Conservation (phyloP, 1,140 invertebrate species). For the Spodoptera litura region DNA sequence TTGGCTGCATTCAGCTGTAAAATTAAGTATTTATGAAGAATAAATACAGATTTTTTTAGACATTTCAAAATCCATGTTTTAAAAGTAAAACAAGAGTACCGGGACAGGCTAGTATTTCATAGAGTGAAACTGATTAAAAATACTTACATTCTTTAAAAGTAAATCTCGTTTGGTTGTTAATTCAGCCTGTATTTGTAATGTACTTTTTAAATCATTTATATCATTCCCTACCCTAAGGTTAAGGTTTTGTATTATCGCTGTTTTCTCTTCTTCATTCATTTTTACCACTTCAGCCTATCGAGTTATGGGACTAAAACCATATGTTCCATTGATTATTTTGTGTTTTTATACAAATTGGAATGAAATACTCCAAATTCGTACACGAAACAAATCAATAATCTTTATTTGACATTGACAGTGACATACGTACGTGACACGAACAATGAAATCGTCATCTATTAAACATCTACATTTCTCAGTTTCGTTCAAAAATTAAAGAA, state of each 20-base stretch:
- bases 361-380: neutral
- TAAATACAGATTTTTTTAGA: no score
- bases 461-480: no score
- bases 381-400: conserved; percentile 1
- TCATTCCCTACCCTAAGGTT: conserved; percentile 74
- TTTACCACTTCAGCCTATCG: neutral
- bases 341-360: neutral
- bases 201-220: conserved; percentile 69
- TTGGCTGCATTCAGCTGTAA: conserved; percentile 75
- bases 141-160: conserved; percentile 71
- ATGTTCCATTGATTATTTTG: conserved; percentile 14
- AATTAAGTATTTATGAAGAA: no score
- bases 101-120: neutral
- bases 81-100: no score
- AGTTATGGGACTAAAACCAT: neutral
- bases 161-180: conserved; percentile 60
- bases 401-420: neutral
- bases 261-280: conserved; percentile 66
- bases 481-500: no score
- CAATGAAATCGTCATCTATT: neutral
- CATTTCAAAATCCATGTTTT: no score
- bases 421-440: neutral
- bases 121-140: neutral
- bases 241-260: conserved; percentile 67
- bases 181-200: conserved; percentile 70